These are phyloP conservation scores for Ceratotherium simum DNA, from an alignment of 2,113 vertebrate genomes.

Conservation along the genomic window DNA sequence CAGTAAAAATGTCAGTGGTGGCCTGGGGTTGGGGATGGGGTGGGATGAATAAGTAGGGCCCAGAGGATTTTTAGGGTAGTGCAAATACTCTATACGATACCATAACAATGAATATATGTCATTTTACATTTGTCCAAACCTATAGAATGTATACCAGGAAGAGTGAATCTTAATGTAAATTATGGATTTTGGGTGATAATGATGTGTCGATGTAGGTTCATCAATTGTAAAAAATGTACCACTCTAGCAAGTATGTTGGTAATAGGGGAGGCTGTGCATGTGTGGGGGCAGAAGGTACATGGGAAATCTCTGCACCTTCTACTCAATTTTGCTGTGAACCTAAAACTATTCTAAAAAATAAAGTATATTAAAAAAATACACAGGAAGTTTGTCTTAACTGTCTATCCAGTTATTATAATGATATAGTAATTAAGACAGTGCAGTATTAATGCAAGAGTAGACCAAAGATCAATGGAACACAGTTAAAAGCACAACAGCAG, in stretches of 20 bases:
- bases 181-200: not conserved
- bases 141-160: not conserved
- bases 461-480: not conserved
- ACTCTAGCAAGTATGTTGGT: not conserved
- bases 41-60: not conserved
- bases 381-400: not conserved
- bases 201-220: not conserved
- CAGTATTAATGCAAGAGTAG: not conserved
- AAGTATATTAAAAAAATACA: not conserved
- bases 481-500: not conserved
- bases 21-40: not conserved
- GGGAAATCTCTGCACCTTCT: not conserved
- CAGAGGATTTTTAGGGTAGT: not conserved
- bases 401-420: not conserved
- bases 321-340: not conserved
- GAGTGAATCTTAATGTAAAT: not conserved
- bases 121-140: not conserved
- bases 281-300: too few species aligned
- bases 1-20: not conserved
- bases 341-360: not conserved
- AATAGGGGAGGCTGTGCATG: not conserved
- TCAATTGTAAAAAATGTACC: not conserved
- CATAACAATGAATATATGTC: not conserved
- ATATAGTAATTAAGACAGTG: not conserved
- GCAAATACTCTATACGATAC: not conserved